These are phyloP conservation scores for Sapayoa aenigma DNA, from an alignment of 2,113 vertebrate genomes.

Conservation along the genomic window DNA sequence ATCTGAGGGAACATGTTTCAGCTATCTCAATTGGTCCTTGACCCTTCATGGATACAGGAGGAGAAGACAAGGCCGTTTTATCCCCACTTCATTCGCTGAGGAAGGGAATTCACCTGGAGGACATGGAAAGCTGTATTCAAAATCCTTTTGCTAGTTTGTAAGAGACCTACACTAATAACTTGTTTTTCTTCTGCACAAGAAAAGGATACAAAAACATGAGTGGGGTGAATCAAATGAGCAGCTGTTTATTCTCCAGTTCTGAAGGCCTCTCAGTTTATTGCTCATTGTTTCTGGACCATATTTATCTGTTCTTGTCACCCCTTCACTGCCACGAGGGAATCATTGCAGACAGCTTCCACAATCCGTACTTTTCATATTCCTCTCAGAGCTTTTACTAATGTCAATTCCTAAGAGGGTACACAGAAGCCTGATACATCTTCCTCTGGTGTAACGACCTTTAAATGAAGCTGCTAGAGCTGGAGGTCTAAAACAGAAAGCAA, in stretches of 20 bases:
- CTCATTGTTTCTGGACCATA: not conserved
- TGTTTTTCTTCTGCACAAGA: not conserved
- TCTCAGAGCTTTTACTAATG: not conserved
- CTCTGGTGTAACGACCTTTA: not conserved
- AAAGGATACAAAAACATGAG: not conserved
- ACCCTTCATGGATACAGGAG: not conserved
- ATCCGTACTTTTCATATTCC: not conserved
- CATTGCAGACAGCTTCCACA: not conserved
- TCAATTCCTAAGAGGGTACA: not conserved
- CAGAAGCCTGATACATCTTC: not conserved
- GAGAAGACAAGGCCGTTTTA: not conserved
- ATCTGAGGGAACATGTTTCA: not conserved
- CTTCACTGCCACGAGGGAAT: not conserved
- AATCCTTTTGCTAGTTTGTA: not conserved
- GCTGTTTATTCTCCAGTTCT: not conserved
- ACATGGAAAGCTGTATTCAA: not conserved
- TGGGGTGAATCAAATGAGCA: not conserved
- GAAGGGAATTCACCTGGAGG: not conserved
- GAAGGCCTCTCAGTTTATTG: not conserved
- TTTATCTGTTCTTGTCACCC: slow-evolving; percentile 5
- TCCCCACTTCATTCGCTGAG: not conserved
- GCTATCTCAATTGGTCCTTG: not conserved
- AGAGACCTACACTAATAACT: not conserved
- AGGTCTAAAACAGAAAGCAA: not conserved
- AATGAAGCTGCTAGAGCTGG: not conserved